Conservation (phyloP, 2,797 vertebrate species). For the Lophius americanus region DNA sequence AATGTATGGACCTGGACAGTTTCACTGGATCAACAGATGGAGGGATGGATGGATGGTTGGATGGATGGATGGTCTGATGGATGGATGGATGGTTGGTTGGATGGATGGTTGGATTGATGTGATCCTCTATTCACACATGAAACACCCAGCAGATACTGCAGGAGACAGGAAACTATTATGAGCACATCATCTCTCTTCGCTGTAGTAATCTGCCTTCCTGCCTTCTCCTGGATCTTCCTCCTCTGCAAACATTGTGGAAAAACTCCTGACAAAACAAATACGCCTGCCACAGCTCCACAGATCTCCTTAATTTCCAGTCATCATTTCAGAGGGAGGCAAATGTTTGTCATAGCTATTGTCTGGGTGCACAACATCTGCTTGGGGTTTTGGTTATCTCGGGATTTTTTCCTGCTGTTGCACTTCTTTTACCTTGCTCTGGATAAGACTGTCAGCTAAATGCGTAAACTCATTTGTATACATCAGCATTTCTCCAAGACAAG, state of each 20-base stretch:
- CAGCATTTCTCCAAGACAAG: conserved; percentile 39
- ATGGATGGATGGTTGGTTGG: too few species aligned
- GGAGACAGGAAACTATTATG: conserved; percentile 65
- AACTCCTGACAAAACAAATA: conserved; percentile 43
- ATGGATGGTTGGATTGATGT: too few species aligned
- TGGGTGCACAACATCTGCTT: conserved; percentile 33
- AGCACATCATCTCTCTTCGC: conserved; percentile 69
- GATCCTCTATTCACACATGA: conserved; percentile 17
- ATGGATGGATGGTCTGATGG: too few species aligned
- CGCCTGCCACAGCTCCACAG: conserved; percentile 34
- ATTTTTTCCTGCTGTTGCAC: conserved; percentile 6
- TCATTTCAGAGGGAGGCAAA: conserved; percentile 22
- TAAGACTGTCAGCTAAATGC: conserved; percentile 38
- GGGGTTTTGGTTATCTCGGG: conserved; percentile 29
- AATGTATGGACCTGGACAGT: conserved; percentile 19
- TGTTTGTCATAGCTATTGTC: conserved; percentile 46
- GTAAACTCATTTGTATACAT: conserved; percentile 36
- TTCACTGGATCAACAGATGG: conserved; percentile 19
- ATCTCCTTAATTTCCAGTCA: conserved; percentile 35
- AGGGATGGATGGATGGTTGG: too few species aligned
- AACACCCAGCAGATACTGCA: conserved; percentile 67
- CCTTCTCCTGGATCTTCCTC: conserved; percentile 46
- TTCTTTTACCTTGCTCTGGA: conserved; percentile 25
- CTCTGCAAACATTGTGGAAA: not conserved
- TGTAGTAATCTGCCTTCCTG: conserved; percentile 40